A percentile compares a stretch with the other conserved stretches of the same genome.
Conservation (phyloP, 2,888 invertebrate genomes). For the Polia nebulosa region DNA sequence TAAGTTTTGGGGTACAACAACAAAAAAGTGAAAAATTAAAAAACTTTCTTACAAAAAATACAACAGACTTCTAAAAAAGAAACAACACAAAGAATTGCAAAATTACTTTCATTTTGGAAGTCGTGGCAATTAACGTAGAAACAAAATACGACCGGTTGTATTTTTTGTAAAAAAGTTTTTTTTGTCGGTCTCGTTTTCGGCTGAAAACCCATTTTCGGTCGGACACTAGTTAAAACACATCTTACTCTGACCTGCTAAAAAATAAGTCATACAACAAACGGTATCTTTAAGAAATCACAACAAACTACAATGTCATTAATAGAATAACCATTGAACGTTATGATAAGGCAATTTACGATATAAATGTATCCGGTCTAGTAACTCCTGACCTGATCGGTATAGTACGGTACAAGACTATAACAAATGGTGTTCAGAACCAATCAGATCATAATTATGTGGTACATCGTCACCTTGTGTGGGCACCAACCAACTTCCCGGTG, state of each 20-base stretch:
- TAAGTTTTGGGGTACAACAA: no score
- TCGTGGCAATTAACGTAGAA: no score
- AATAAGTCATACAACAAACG: conserved; percentile 23
- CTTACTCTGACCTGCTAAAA: conserved; percentile 1
- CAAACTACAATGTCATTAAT: conserved; percentile 54
- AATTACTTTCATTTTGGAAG: no score
- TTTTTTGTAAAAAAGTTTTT: no score
- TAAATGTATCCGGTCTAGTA: conserved; percentile 67
- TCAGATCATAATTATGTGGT: conserved; percentile 67
- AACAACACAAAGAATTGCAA: no score
- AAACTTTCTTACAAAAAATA: no score
- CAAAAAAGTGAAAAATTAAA: no score
- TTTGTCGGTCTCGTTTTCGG: no score
- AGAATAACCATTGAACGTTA: conserved; percentile 51
- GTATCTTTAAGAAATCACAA: conserved; percentile 42
- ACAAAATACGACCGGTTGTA: no score
- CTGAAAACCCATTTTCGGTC: no score
- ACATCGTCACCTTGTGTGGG: conserved; percentile 59
- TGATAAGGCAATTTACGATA: conserved; percentile 51
- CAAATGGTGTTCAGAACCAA: conserved; percentile 57
- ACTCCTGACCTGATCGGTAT: conserved; percentile 61
- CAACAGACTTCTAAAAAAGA: no score
- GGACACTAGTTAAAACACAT: conserved; percentile 7
- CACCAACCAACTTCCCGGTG: conserved; percentile 55
- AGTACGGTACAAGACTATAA: conserved; percentile 58